A percentile compares a stretch with the other conserved stretches of the same genome.
Evolutionary conservation across 2,888 invertebrate species (phyloP).

Genomic region (Papilio demoleus): DNA sequence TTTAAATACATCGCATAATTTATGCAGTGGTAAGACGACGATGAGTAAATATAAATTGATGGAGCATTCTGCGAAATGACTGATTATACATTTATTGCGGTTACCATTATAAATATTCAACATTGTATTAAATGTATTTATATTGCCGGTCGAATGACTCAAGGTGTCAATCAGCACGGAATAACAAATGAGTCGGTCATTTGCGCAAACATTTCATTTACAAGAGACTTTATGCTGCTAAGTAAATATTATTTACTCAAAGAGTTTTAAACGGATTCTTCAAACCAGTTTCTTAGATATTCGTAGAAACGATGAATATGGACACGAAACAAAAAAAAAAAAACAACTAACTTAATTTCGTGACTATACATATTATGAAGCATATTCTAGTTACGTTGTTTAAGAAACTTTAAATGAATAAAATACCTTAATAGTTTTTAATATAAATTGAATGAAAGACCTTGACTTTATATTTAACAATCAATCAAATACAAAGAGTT

Average conservation of each 20-base stretch:
- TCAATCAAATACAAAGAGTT: slow-evolving; percentile 22
- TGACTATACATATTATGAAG: no score
- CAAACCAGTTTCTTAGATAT: no score
- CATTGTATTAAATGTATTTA: slow-evolving; percentile 25
- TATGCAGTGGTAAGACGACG: background rate
- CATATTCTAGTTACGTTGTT: background rate
- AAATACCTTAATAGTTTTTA: background rate
- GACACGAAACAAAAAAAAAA: no score
- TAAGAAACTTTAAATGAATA: background rate
- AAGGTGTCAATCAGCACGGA: slow-evolving; percentile 28
- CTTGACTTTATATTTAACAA: slow-evolving; percentile 20
- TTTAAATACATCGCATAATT: background rate
- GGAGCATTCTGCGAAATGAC: slow-evolving; percentile 19
- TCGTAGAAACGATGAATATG: no score
- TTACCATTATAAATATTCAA: slow-evolving; percentile 29
- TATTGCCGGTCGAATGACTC: slow-evolving; percentile 5
- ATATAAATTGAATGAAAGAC: slow-evolving; percentile 8
- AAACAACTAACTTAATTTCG: no score
- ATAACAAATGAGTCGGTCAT: slow-evolving; percentile 34
- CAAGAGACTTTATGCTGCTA: no score
- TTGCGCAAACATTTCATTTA: slow-evolving; percentile 33
- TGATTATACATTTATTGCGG: slow-evolving; percentile 13
- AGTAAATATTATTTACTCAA: no score
- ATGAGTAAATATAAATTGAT: slow-evolving; percentile 18
- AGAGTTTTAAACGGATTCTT: no score